Conservation (phyloP, 2,888 invertebrate species). For the Conchocele bisecta region DNA sequence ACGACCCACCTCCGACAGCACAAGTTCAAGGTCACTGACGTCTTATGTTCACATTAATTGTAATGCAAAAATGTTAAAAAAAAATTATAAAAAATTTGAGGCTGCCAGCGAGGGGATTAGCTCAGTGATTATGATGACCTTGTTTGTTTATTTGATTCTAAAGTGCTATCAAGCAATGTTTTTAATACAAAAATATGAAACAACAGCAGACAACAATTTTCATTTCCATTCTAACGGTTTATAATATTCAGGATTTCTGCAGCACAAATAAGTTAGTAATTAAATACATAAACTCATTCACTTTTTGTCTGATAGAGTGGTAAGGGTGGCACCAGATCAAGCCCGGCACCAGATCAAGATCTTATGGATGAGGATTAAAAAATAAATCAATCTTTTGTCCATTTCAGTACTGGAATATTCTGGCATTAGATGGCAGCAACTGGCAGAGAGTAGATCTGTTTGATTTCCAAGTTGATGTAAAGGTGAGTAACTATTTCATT, state of each 20-base stretch:
- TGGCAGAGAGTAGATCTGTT: constrained; percentile 99
- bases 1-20: too few relatives aligned
- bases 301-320: background rate
- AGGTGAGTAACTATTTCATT: constrained; percentile 91
- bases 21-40: too few relatives aligned
- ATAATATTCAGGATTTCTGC: background rate
- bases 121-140: too few relatives aligned
- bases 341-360: background rate
- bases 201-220: constrained; percentile 7
- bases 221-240: constrained; percentile 77
- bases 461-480: constrained; percentile 98
- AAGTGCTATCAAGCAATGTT: too few relatives aligned
- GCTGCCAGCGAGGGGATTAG: too few relatives aligned
- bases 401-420: constrained; percentile 93
- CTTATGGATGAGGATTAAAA: background rate
- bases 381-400: background rate
- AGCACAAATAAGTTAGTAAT: background rate
- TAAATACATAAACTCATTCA: background rate
- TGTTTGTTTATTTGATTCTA: too few relatives aligned
- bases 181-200: too few relatives aligned
- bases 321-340: background rate
- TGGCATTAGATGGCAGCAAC: constrained; percentile 99
- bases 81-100: too few relatives aligned
- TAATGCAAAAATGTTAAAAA: too few relatives aligned
- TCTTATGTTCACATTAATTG: too few relatives aligned